Base-by-base conservation (phyloP, 1,140 invertebrate genomes). In the Leucophenga varia region DNA sequence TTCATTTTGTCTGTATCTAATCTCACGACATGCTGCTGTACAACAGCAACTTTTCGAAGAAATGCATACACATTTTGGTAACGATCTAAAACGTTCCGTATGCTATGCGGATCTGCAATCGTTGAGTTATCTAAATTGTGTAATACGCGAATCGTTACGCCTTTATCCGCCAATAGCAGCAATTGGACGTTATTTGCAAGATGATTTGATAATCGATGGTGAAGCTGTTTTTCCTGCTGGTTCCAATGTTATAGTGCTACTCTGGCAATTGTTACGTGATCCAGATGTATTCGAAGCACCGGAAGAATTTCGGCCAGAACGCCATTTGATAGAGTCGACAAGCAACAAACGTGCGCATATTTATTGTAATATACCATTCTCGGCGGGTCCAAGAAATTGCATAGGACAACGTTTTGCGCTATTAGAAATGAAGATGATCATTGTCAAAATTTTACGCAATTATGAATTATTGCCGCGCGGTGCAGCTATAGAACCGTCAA, bases 331-430 rank as follows among this genome's bases (percentile, higher is more conserved):
- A 5, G 9, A 35, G 2, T 5, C 30, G 5, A 21, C 14, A 22
- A 2, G 12, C 4, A 43, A 38, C 10, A 17, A 6, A 3, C 30
- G 14, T 10, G 39, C 22, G 8, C 37, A 21, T 22, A 25, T 38
- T 16, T 56, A 43, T 14, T 58, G 54, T 38, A 48, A 83, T 68
- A 73, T 90, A 30, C 83, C 87, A 2, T 91, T 91, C 55, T 88
- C 86, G 39, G 87, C 86, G 32, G 88, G 87, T 2, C 78, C 82
- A 1, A 79, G 88, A 32, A 89, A 89, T 64, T 90, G 88, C 52
- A 88, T 90, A 49, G 87, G 86, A 1, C 68, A 64, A 34, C 55
- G 48, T 13, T 78, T 74, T 54, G 77, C 76, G 3, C 54, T 76
- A 20, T 55, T 74, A 17, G 68, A 74, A 47, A 54, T 77, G 43